These are phyloP conservation scores for Telenomus remus DNA, from an alignment of 1,140 invertebrate species.

Conservation along the genomic window DNA sequence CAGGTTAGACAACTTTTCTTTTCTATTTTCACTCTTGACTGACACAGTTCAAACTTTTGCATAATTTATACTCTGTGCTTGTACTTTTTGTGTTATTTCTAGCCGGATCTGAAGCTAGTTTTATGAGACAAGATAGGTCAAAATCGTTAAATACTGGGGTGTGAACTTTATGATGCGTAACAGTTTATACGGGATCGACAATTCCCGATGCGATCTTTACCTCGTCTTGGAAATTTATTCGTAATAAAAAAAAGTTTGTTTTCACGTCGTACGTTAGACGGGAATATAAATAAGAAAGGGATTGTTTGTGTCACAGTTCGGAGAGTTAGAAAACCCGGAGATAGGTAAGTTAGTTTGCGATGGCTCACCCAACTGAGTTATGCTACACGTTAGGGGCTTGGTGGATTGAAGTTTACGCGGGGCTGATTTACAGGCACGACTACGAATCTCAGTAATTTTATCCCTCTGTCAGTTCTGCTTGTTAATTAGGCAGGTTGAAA, in stretches of 20 bases:
- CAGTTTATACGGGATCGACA: no score
- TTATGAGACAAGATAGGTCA: no score
- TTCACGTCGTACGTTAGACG: not conserved
- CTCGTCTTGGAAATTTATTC: no score
- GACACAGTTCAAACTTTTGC: no score
- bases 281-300: slow-evolving; percentile 7
- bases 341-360: slow-evolving; percentile 10
- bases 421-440: slow-evolving; percentile 13
- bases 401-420: slow-evolving; percentile 6
- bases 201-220: no score
- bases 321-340: slow-evolving; percentile 1
- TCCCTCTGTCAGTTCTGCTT: not conserved
- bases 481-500: slow-evolving; percentile 3
- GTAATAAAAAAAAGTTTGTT: no score
- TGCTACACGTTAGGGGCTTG: slow-evolving; percentile 15
- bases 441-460: slow-evolving; percentile 14
- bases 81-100: no score
- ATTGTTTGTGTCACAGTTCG: slow-evolving; percentile 10
- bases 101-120: no score
- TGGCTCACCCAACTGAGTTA: slow-evolving; percentile 20
- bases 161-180: no score
- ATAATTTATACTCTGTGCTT: no score
- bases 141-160: no score
- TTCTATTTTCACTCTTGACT: not conserved
- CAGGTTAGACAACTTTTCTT: slow-evolving; percentile 71